Base-by-base conservation (phyloP, 2,888 invertebrate genomes). In the Pyrocoelia pectoralis region DNA sequence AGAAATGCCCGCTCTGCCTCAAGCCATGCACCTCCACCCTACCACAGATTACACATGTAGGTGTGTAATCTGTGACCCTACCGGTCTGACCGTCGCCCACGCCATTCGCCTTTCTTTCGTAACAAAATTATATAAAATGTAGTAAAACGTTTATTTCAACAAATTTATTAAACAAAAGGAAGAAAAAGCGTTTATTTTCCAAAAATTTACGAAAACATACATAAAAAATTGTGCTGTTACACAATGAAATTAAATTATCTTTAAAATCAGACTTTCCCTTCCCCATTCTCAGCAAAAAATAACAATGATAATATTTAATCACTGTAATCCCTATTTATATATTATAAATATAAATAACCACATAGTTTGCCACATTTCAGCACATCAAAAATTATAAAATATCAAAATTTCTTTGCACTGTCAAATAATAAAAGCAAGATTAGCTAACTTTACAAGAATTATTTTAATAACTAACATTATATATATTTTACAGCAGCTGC, bases 161-260 rank as follows among this genome's bases (percentile, higher is more conserved):
- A 33, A 13, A 33, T 17, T 29, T 63, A 67, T 55, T 60, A 65
- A 65, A 56, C 55, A 56, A 49, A 43, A 73, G 72, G 72, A 73
- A 72, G 72, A 75, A 74, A 74, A 78, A 77, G 76, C 76, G 70
- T 72, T 77, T 78, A 76, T 76, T 77, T 77, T 72, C 74, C 73
- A 74, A n/a, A n/a, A 74, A 70, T 74, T 74, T 75, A 75, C 72
- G 75, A 76, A 75, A 72, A 75, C 70, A 70, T 75, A 75, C 75
- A 77, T 74, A 75, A 73, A 76, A 70, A 76, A 70, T 71, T 66
- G 75, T 74, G 75, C 75, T 75, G 73, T 72, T 74, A 71, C 68
- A 69, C 70, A 74, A 70, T 46, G 40, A 29, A 24, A 58, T 56
- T 52, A 24, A 24, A 24, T 68, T n/a, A n/a, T n/a, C n/a, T n/a